Percentiles rank a stretch among this genome's conserved stretches.
phyloP scores from a whole-genome alignment of 1,140 invertebrate genomes.

The Pentalonia nigronervosa region DNA sequence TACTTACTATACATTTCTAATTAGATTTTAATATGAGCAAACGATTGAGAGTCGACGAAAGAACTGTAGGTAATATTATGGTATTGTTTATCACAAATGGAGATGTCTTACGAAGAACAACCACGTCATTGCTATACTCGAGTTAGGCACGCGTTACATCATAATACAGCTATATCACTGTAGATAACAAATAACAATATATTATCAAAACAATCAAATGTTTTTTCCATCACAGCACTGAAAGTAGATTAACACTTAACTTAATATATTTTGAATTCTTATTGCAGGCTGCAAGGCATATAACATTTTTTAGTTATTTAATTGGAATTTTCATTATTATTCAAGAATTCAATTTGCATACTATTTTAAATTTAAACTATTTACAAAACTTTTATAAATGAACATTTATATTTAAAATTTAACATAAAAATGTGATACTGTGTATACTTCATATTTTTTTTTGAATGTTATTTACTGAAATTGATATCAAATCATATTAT shows the following conservation, averaged over 20 bases:
- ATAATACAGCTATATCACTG: too few species aligned
- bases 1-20: neutral
- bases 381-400: neutral
- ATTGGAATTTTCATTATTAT: conserved; percentile 14
- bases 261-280: conserved; percentile 11
- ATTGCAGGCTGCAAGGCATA: neutral
- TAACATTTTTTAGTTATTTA: conserved; percentile 6
- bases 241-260: neutral
- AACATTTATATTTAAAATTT: neutral
- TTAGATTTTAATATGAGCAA: neutral
- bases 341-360: conserved; percentile 11
- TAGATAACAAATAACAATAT: too few species aligned
- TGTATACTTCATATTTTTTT: neutral
- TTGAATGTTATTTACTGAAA: neutral
- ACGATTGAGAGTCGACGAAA: neutral
- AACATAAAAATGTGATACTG: conserved; percentile 1
- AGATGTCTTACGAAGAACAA: too few species aligned
- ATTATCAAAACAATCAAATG: neutral
- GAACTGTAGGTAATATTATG: neutral
- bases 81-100: too few species aligned
- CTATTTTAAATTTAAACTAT: conserved; percentile 19
- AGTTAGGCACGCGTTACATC: too few species aligned
- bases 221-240: neutral
- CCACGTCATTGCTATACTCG: too few species aligned
- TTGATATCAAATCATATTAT: neutral